Conservation (phyloP, 1,140 invertebrate species). For the Cydia amplana region DNA sequence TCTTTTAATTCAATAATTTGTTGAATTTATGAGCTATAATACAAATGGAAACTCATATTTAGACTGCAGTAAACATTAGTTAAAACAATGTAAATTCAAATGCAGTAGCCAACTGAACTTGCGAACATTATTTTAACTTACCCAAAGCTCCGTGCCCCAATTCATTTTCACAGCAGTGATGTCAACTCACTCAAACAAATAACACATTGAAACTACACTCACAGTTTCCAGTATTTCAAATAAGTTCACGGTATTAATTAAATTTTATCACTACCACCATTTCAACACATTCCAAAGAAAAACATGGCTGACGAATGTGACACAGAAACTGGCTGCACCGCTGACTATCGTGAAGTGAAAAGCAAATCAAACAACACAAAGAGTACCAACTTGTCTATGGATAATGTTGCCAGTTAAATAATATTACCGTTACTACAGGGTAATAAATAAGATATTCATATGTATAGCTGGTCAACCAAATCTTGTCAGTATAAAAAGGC, state of each 20-base stretch:
- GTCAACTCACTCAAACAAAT: conserved; percentile 71
- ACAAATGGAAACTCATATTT: neutral
- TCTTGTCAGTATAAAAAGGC: too few species aligned
- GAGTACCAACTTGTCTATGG: conserved; percentile 41
- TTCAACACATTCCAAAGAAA: conserved; percentile 68
- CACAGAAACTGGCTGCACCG: neutral
- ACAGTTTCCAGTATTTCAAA: conserved; percentile 55
- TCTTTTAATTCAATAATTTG: neutral
- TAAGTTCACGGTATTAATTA: conserved; percentile 60
- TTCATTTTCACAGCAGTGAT: conserved; percentile 71
- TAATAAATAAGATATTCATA: neutral
- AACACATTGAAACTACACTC: conserved; percentile 75
- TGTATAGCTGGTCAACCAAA: too few species aligned
- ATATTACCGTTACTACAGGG: neutral
- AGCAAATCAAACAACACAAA: conserved; percentile 40
- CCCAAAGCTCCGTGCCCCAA: conserved; percentile 78
- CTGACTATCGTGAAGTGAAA: conserved; percentile 47
- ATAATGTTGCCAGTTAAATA: conserved; percentile 38
- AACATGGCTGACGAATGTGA: conserved; percentile 73
- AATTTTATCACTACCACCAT: conserved; percentile 73
- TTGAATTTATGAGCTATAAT: neutral
- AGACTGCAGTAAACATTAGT: neutral
- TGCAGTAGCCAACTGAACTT: conserved; percentile 25
- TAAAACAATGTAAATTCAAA: conserved; percentile 35
- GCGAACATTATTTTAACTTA: conserved; percentile 54